Base-by-base conservation (phyloP, 2,888 invertebrate species). In the Prionchulus punctatus region DNA sequence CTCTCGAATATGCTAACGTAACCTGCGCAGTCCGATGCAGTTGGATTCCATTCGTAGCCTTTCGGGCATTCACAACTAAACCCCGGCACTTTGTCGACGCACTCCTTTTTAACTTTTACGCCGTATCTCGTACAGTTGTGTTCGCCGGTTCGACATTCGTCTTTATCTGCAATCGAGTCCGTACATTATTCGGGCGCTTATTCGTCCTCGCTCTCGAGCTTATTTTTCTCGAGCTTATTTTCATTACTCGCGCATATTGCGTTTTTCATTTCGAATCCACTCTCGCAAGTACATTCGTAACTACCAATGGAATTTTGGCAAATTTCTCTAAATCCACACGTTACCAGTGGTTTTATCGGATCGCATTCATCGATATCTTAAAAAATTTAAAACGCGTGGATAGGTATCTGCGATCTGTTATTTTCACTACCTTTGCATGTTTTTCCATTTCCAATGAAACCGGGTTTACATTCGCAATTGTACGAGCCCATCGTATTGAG, bases 351-450 rank as follows among this genome's bases (percentile, higher is more conserved):
- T 7, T 23, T 12, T n/a, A 12, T 12, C 12, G 45, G 45, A 23
- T 45, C 45, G 45, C 45, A 45, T 45, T 45, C 45, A 23, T 45
- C 23, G 23, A 45, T 45, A 23, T 45, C 45, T 45, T n/a, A 45
- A 45, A 36, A 36, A 36, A 36, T 36, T 36, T 12, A 36, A 12
- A 18, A 36, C 18, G 36, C 7, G 36, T 7, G 18, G 18, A 36
- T 36, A 36, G 12, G 18, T 36, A 12, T 7, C 7, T 18, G 7
- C 18, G 18, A 18, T 36, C 36, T 7, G 36, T 12, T 36, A 36
- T 12, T 36, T 18, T 36, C 12, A 12, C 4, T n/a, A 45, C 45
- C 23, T 45, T 12, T 45, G 45, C 45, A 45, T n/a, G 7, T n/a
- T n/a, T 45, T n/a, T 12, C 45, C 45, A 23, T 45, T 23, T 12